Evolutionary conservation across 1,140 invertebrate species (phyloP).

Genomic region (Pseudomyrmex cubaensis): DNA sequence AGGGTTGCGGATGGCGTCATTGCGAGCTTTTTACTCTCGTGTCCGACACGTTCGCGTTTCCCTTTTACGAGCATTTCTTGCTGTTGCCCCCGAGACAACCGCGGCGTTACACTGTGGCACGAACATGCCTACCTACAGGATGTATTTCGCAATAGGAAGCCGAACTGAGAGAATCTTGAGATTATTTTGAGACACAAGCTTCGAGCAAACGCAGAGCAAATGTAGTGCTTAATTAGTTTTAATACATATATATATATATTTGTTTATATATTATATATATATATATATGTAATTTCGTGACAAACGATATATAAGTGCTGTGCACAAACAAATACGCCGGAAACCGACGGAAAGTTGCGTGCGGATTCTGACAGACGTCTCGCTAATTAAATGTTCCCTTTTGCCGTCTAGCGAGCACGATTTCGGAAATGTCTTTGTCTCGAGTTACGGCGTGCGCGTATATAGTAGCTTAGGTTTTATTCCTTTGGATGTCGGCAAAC

Average conservation of each 20-base stretch:
- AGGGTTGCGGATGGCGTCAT: constrained; percentile 72
- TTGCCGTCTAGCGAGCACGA: constrained; percentile 2
- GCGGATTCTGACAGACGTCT: constrained; percentile 43
- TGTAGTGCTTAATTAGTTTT: neutral
- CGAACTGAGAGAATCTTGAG: neutral
- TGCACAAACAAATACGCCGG: constrained; percentile 19
- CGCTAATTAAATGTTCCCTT: constrained; percentile 70
- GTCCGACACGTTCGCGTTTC: constrained; percentile 71
- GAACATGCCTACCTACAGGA: neutral
- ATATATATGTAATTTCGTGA: neutral
- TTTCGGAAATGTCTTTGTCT: constrained; percentile 65
- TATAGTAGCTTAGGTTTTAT: constrained; percentile 49
- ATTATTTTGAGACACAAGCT: neutral
- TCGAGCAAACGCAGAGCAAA: neutral
- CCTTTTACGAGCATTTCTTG: constrained; percentile 74
- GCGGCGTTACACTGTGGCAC: neutral
- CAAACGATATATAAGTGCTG: neutral
- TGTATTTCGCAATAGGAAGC: neutral
- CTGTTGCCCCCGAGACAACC: constrained; percentile 47
- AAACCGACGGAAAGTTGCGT: constrained; percentile 51
- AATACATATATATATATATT: too few species aligned
- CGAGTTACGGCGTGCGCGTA: constrained; percentile 15
- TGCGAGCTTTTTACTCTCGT: constrained; percentile 72
- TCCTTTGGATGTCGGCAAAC: constrained; percentile 60
- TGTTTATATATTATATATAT: too few species aligned